Percentiles rank a stretch among this genome's conserved stretches.
Conservation (phyloP, 2,113 vertebrate genomes). For the Marcusenius ussheri region DNA sequence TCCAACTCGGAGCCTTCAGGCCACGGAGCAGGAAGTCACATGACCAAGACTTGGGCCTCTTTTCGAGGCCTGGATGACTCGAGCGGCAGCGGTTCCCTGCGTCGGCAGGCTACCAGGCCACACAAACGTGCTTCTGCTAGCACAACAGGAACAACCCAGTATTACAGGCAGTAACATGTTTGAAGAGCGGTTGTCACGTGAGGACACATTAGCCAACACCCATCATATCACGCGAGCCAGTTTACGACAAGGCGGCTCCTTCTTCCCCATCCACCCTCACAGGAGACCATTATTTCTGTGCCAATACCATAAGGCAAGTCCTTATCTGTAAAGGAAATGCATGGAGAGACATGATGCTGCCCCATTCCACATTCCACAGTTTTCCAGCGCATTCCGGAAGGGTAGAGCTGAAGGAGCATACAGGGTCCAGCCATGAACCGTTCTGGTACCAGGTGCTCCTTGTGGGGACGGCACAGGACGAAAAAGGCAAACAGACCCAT, state of each 20-base stretch:
- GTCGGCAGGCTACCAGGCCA: not conserved
- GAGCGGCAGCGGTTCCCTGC: not conserved
- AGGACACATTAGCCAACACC: not conserved
- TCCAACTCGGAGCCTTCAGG: not conserved
- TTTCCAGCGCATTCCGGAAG: not conserved
- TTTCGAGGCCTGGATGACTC: not conserved
- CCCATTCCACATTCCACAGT: not conserved
- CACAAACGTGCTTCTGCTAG: not conserved
- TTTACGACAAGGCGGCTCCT: not conserved
- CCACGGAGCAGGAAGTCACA: not conserved
- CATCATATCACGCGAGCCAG: not conserved
- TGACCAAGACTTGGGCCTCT: not conserved
- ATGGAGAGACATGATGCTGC: not conserved
- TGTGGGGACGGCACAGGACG: not conserved
- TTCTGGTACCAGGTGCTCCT: not conserved
- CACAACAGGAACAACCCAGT: not conserved
- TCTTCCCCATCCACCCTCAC: not conserved
- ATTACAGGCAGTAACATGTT: not conserved
- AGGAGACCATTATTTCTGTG: not conserved
- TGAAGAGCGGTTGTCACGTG: not conserved
- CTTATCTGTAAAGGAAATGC: not conserved
- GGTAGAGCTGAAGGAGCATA: not conserved
- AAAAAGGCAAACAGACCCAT: not conserved
- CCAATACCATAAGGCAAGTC: not conserved
- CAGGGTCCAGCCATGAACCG: not conserved